A percentile compares a stretch with the other conserved stretches of the same genome.
Evolutionary conservation across 2,888 invertebrate species (phyloP).

Genomic region (Blastobasis lacticolella): DNA sequence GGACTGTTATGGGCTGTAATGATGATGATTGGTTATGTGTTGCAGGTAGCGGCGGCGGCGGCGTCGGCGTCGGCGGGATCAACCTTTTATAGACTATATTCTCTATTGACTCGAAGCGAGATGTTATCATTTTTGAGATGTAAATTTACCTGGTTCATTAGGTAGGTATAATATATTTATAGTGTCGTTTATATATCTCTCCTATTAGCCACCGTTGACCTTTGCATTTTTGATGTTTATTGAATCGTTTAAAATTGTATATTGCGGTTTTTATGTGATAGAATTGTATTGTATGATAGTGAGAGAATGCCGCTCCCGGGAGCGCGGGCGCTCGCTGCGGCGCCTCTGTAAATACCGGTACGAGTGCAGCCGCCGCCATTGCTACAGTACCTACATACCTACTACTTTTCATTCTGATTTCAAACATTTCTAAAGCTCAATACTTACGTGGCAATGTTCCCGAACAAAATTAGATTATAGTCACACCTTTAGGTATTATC

Average conservation of each 20-base stretch:
- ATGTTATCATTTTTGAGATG: conserved; percentile 69
- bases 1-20: too few relatives aligned
- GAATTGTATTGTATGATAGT: too few relatives aligned
- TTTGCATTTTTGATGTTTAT: conserved; percentile 65
- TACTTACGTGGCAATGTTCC: too few relatives aligned
- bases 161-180: conserved; percentile 48
- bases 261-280: too few relatives aligned
- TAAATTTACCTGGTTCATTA: conserved; percentile 66
- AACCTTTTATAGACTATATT: conserved; percentile 55
- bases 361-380: too few relatives aligned
- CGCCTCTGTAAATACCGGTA: background rate
- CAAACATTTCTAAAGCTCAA: too few relatives aligned
- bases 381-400: too few relatives aligned
- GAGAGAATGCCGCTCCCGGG: background rate
- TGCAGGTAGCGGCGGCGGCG: background rate
- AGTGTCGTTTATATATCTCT: conserved; percentile 63
- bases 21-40: too few relatives aligned
- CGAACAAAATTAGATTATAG: too few relatives aligned
- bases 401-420: too few relatives aligned
- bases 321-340: conserved; percentile 5
- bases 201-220: conserved; percentile 60
- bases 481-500: too few relatives aligned
- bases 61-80: conserved; percentile 23
- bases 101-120: conserved; percentile 50
- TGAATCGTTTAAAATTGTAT: conserved; percentile 31